Percentiles rank a stretch among this genome's conserved stretches.
These are phyloP conservation scores for Avahi laniger DNA, from an alignment of 2,797 vertebrate species.

Conservation along the genomic window DNA sequence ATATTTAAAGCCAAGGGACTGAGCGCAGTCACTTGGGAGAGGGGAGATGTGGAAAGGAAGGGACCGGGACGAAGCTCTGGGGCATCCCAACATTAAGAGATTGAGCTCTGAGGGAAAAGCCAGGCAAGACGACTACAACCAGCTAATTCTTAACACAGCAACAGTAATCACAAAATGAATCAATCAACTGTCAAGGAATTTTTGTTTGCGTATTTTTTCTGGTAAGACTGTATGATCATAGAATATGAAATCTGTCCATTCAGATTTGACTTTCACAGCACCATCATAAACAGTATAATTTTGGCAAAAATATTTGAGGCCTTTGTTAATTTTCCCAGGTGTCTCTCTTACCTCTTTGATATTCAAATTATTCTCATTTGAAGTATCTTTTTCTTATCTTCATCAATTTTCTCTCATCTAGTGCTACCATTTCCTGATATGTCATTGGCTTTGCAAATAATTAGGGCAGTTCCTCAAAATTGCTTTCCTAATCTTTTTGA, in stretches of 20 bases:
- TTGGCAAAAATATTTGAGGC: not conserved
- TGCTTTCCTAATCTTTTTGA: conserved; percentile 18
- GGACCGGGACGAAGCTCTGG: not conserved
- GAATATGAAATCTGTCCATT: not conserved
- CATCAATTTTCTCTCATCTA: not conserved
- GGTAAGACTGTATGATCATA: not conserved
- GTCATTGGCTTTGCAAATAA: not conserved
- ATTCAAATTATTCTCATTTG: not conserved
- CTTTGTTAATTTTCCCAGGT: not conserved
- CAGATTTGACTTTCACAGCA: not conserved
- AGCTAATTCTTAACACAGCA: not conserved
- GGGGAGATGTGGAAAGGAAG: not conserved
- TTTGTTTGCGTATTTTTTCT: not conserved
- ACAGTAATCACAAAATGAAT: not conserved
- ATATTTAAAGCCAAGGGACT: not conserved
- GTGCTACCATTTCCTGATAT: not conserved
- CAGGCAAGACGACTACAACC: not conserved
- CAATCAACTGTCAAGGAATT: not conserved
- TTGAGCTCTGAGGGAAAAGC: not conserved
- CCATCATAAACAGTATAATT: not conserved
- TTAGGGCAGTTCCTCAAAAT: not conserved
- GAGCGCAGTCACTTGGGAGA: not conserved
- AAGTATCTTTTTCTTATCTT: not conserved
- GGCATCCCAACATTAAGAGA: not conserved
- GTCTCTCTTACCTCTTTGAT: not conserved